Evolutionary conservation across 1,140 invertebrate species (phyloP).

Genomic region (Potamilus streckersoni): DNA sequence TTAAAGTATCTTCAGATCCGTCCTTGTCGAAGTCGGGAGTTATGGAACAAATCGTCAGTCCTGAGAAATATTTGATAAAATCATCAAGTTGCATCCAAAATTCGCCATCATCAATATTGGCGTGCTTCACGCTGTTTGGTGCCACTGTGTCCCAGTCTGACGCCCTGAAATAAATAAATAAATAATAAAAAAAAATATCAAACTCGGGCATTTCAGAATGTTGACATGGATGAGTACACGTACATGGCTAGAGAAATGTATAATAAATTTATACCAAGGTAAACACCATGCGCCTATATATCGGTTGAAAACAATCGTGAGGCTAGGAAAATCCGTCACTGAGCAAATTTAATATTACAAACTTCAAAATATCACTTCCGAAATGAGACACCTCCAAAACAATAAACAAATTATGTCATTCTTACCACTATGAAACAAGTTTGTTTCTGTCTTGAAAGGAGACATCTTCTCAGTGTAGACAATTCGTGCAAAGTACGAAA

Average conservation of each 20-base stretch:
- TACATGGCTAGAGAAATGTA: not conserved
- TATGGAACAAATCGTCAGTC: conserved; percentile 53
- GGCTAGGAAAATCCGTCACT: conserved; percentile 10
- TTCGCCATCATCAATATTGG: conserved; percentile 55
- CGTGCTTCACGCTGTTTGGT: conserved; percentile 7
- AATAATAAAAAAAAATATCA: not conserved
- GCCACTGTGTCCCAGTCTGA: conserved; percentile 35
- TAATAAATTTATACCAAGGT: not conserved
- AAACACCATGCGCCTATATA: not conserved
- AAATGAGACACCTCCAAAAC: too few relatives aligned
- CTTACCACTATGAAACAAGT: too few relatives aligned
- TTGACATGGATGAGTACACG: not conserved
- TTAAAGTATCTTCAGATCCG: conserved; percentile 42
- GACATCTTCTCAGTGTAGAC: too few relatives aligned
- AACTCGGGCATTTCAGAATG: not conserved
- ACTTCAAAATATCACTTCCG: too few relatives aligned
- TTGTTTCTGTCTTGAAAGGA: too few relatives aligned
- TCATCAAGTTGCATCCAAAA: conserved; percentile 53
- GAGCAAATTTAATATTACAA: conserved; percentile 1
- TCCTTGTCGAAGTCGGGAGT: conserved; percentile 58
- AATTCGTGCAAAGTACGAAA: not conserved
- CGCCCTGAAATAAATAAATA: too few relatives aligned
- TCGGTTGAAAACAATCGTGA: not conserved
- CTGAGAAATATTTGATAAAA: conserved; percentile 52
- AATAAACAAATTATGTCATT: too few relatives aligned